Base-by-base conservation (phyloP, 2,113 vertebrate species). In the Halichoeres trimaculatus region DNA sequence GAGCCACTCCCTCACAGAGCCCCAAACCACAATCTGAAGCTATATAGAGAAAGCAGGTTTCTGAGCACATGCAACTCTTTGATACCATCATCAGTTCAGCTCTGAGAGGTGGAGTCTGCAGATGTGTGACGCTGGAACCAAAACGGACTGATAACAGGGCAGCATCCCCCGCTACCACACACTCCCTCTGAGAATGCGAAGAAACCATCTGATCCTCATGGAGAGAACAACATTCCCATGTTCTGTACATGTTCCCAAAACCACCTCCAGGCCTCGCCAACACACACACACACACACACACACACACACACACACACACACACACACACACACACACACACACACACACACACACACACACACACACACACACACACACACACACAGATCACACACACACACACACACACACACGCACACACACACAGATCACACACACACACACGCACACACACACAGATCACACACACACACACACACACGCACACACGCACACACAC, bases 1-100 rank as follows among this genome's bases (percentile, higher is more conserved):
- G n/a, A 62, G 54, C 67, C 74, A 76, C 74, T 53, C 70, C 67
- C 58, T 72, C 56, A 69, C 23, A 43, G 50, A 69, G n/a, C 70
- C 71, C 69, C 48, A 60, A 77, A 67, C 70, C 72, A 55, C 70
- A 76, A 19, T 23, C 62, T 38, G 63, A 30, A 6, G 36, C 35
- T 63, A 56, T 62, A 53, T 70, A 56, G 24, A 30, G 24, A 20
- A 34, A 35, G 52, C 60, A 8, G 51, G 38, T 73, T 45, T 60
- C 64, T 51, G 19, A 30, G 10, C 8, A 53, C 8, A 40, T 17
- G 48, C 35, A 56, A n/a, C 20, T 47, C 62, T 71, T 62, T 80
- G 62, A 84, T 76, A 77, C 24, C 52, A 57, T 60, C 63, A 67
- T 43, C 41, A 16, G 41, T 17, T 5, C 41, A 16, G 41, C 9